Evolutionary conservation across 2,797 vertebrate genomes (phyloP).

Genomic region (Corythornis leucogaster): DNA sequence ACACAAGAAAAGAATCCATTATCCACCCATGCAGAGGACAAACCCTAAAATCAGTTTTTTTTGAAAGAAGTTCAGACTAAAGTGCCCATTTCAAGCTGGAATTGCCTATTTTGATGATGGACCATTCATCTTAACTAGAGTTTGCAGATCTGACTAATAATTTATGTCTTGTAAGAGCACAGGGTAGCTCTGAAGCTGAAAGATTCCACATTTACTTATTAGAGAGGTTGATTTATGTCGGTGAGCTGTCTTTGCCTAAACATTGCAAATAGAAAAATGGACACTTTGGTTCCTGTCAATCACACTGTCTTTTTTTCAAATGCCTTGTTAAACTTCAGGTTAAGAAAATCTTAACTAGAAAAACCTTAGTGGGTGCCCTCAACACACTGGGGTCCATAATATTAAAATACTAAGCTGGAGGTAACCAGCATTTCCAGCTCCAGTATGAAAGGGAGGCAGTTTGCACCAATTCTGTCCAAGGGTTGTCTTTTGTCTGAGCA

Average conservation of each 20-base stretch:
- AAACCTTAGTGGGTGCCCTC: neutral
- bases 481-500: neutral
- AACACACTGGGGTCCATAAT: neutral
- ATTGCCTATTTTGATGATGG: neutral
- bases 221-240: neutral
- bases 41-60: neutral
- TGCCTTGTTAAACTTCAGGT: neutral
- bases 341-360: neutral
- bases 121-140: constrained; percentile 28
- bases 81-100: neutral
- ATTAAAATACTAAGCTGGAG: neutral
- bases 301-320: neutral
- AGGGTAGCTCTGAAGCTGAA: neutral
- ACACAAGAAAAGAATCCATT: constrained; percentile 32
- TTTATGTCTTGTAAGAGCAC: neutral
- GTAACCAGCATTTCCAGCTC: neutral
- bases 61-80: neutral
- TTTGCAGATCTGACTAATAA: constrained; percentile 9
- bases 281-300: neutral
- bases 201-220: neutral
- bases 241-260: neutral
- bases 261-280: neutral
- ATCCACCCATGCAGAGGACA: neutral
- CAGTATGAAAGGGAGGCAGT: neutral
- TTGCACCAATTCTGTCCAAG: neutral